A percentile compares a stretch with the other conserved stretches of the same genome.
Evolutionary conservation across 2,797 vertebrate genomes (phyloP).

Genomic region (Melanotaenia nigrans): DNA sequence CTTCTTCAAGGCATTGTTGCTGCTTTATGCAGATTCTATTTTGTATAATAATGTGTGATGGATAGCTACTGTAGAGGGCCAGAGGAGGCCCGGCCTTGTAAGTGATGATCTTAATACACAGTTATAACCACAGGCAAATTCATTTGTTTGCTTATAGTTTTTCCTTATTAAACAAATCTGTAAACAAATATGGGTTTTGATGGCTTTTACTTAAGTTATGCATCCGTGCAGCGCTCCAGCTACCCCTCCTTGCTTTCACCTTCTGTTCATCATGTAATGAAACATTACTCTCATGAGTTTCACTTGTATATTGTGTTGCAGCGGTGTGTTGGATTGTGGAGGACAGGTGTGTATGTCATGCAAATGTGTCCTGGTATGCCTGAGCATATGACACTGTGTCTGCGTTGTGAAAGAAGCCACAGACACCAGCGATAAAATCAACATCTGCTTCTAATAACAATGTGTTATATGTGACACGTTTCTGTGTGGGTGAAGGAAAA

Average conservation of each 20-base stretch:
- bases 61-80: conserved; percentile 70
- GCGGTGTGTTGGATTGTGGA: conserved; percentile 53
- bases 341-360: conserved; percentile 79
- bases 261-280: conserved; percentile 76
- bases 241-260: conserved; percentile 65
- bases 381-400: conserved; percentile 74
- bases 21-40: conserved; percentile 77
- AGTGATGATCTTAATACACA: conserved; percentile 80
- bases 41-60: conserved; percentile 80
- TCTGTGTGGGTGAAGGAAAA: conserved; percentile 34
- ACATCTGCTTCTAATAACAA: conserved; percentile 83
- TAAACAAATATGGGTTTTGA: conserved; percentile 73
- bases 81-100: conserved; percentile 74
- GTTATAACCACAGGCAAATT: conserved; percentile 78
- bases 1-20: conserved; percentile 77
- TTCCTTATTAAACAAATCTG: conserved; percentile 75
- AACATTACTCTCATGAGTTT: conserved; percentile 76
- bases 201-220: conserved; percentile 81
- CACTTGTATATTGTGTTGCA: conserved; percentile 62
- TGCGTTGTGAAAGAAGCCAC: conserved; percentile 69
- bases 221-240: conserved; percentile 41
- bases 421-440: conserved; percentile 76
- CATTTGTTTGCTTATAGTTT: conserved; percentile 76
- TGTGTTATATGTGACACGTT: conserved; percentile 79
- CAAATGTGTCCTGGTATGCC: conserved; percentile 71